Percentiles rank a stretch among this genome's conserved stretches.
Conservation (phyloP, 2,113 vertebrate species). For the Ictalurus furcatus region DNA sequence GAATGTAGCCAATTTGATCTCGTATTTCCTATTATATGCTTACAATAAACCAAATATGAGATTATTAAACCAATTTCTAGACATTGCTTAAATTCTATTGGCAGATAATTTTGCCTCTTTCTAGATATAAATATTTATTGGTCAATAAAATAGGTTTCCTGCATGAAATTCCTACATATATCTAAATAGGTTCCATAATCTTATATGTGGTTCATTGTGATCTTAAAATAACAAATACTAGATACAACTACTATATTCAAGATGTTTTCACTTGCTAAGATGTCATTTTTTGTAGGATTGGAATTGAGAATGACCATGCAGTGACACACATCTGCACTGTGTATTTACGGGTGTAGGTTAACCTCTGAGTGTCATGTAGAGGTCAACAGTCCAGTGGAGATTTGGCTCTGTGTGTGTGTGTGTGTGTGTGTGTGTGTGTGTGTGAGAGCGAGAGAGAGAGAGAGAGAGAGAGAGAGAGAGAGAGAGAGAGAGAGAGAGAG, state of each 20-base stretch:
- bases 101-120: background rate
- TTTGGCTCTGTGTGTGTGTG: background rate
- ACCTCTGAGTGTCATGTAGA: slow-evolving; percentile 38
- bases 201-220: no score
- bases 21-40: background rate
- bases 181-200: no score
- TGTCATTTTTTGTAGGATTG: background rate
- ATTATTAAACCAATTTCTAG: background rate
- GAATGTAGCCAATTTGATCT: background rate
- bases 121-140: no score
- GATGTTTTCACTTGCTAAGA: background rate
- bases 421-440: slow-evolving; percentile 2
- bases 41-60: background rate
- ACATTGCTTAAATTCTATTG: background rate
- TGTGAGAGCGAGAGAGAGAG: background rate
- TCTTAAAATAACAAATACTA: no score
- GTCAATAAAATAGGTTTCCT: no score
- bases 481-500: background rate
- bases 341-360: slow-evolving; percentile 34
- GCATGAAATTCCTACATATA: no score
- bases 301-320: background rate
- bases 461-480: background rate
- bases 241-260: background rate
- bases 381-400: slow-evolving; percentile 26
- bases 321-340: slow-evolving; percentile 29